These are phyloP conservation scores for Julus scandinavius DNA, from an alignment of 2,888 invertebrate genomes.

Conservation along the genomic window DNA sequence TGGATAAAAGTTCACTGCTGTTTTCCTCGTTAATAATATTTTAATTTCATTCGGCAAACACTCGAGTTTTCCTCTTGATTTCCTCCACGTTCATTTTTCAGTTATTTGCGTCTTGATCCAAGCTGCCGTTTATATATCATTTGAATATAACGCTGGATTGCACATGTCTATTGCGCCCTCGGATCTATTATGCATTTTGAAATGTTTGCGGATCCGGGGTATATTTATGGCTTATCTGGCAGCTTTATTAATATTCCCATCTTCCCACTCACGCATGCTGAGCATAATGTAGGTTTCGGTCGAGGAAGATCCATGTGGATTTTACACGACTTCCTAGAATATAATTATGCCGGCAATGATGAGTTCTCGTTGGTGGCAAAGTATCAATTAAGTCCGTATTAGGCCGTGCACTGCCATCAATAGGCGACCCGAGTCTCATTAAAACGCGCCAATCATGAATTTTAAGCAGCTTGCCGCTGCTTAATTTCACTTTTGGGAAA, in stretches of 20 bases:
- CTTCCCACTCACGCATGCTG: too few species aligned
- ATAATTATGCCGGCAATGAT: not conserved
- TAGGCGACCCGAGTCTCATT: conserved; percentile 5
- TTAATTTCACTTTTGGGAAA: conserved; percentile 33
- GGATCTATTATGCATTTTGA: not conserved
- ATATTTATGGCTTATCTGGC: too few species aligned
- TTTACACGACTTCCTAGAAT: not conserved
- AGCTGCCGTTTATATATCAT: not conserved
- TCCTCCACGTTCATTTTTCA: not conserved
- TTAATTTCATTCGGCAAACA: not conserved
- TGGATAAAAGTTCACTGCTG: too few species aligned
- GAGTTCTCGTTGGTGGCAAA: conserved; percentile 25
- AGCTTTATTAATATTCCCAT: too few species aligned
- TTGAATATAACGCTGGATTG: not conserved
- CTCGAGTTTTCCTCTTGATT: not conserved
- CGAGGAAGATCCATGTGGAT: not conserved
- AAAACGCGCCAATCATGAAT: conserved; percentile 10
- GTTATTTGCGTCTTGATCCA: not conserved
- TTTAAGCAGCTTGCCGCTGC: conserved; percentile 33
- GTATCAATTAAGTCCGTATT: not conserved
- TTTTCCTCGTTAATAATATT: not conserved
- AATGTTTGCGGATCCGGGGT: not conserved
- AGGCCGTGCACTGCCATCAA: not conserved
- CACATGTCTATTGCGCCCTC: not conserved
- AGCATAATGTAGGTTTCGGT: too few species aligned